Evolutionary conservation across 2,888 invertebrate species (phyloP).

Genomic region (Pyrochroa serraticornis): DNA sequence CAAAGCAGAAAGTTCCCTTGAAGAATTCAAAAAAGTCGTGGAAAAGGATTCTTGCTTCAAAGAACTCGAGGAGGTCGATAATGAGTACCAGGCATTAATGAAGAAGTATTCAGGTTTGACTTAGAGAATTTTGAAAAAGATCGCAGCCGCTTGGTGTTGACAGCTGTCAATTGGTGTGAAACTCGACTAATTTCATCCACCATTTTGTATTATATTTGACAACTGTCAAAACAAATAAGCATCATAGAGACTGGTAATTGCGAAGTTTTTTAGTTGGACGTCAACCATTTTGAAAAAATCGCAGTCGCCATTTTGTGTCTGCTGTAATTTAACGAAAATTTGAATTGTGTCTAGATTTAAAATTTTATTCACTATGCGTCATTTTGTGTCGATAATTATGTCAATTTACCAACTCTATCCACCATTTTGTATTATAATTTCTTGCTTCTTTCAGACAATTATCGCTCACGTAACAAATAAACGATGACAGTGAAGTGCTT

Average conservation of each 20-base stretch:
- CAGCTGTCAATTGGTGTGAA: no score
- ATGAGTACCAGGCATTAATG: conserved; percentile 36
- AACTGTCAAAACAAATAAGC: no score
- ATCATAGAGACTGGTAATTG: no score
- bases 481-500: no score
- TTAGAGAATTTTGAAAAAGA: no score
- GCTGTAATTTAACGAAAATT: background rate
- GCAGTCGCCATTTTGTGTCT: background rate
- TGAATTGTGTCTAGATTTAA: conserved; percentile 14
- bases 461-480: no score
- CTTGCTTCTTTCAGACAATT: conserved; percentile 31
- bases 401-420: background rate
- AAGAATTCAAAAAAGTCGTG: conserved; percentile 34
- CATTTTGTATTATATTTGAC: no score
- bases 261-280: no score
- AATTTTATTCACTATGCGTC: background rate
- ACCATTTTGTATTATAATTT: conserved; percentile 1
- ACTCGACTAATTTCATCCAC: no score
- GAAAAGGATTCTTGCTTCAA: conserved; percentile 27
- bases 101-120: conserved; percentile 23
- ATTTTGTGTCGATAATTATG: no score
- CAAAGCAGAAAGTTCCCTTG: conserved; percentile 25
- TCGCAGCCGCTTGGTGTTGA: no score
- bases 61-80: conserved; percentile 30
- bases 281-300: background rate